Conservation (phyloP, 2,113 vertebrate species). For the Ptilorrhoa leucosticta region DNA sequence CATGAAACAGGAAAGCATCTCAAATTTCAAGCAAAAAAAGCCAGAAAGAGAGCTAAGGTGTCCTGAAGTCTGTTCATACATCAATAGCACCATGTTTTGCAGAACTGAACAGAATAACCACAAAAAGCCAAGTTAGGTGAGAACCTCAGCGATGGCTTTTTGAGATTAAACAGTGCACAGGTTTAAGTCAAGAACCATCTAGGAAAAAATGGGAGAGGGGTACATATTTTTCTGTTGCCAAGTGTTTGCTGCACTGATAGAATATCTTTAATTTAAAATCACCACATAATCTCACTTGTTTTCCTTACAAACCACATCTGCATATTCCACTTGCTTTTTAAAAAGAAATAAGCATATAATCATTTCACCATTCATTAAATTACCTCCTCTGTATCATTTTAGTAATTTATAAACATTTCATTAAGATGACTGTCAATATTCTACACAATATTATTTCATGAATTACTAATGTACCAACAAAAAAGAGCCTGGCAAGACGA, state of each 20-base stretch:
- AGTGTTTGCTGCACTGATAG: neutral
- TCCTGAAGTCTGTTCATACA: neutral
- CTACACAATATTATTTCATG: neutral
- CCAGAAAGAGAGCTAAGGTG: neutral
- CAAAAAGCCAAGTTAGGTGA: neutral
- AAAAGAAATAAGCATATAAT: slow-evolving; percentile 19
- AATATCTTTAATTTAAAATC: neutral
- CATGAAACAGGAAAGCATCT: neutral
- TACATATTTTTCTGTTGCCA: neutral
- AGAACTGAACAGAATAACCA: neutral
- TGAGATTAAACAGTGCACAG: neutral
- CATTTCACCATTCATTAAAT: neutral
- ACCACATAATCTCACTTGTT: neutral
- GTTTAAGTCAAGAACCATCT: neutral
- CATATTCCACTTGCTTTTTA: neutral
- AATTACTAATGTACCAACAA: neutral
- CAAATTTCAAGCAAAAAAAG: neutral
- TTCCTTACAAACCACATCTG: neutral
- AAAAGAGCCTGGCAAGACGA: neutral
- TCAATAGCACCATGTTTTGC: neutral
- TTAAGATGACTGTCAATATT: slow-evolving; percentile 32
- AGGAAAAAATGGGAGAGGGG: neutral
- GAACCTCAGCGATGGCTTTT: neutral
- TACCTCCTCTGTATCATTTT: neutral
- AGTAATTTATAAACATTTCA: slow-evolving; percentile 29